A percentile compares a stretch with the other conserved stretches of the same genome.
phyloP scores from a whole-genome alignment of 1,140 invertebrate genomes.

The Hydropsyche tenuis region DNA sequence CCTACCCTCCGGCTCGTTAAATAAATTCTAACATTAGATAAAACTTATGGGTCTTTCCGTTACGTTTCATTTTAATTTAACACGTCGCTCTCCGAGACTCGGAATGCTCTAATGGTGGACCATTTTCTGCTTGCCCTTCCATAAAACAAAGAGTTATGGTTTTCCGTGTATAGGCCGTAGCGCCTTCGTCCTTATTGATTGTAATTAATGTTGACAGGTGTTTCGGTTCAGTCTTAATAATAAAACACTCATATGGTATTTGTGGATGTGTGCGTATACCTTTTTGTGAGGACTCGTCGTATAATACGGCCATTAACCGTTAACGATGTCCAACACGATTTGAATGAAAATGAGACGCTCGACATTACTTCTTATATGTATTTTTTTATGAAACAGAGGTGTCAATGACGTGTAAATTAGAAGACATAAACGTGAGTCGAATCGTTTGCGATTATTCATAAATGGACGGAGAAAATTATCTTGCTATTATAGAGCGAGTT shows the following conservation, averaged over 20 bases:
- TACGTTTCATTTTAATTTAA: constrained; percentile 24
- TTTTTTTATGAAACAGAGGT: no score
- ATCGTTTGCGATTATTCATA: no score
- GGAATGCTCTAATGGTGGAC: constrained; percentile 25
- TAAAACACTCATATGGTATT: no score
- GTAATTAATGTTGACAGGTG: constrained; percentile 42
- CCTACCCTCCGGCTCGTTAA: not conserved
- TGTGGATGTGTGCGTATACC: not conserved
- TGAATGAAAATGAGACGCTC: constrained; percentile 29
- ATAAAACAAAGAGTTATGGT: constrained; percentile 39
- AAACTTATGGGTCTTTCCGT: not conserved
- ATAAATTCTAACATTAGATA: not conserved
- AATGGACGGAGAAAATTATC: no score
- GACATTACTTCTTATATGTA: no score
- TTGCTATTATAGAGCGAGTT: no score
- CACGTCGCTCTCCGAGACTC: constrained; percentile 17
- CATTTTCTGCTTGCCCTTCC: not conserved
- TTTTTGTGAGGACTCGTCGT: constrained; percentile 23
- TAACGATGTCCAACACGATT: constrained; percentile 35
- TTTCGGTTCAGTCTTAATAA: constrained; percentile 28
- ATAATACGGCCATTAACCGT: constrained; percentile 36
- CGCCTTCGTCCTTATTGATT: constrained; percentile 38
- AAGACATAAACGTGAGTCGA: no score
- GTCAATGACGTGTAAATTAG: no score
- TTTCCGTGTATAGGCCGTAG: constrained; percentile 15